phyloP scores from a whole-genome alignment of 2,888 invertebrate species.

The Cantharis lateralis region DNA sequence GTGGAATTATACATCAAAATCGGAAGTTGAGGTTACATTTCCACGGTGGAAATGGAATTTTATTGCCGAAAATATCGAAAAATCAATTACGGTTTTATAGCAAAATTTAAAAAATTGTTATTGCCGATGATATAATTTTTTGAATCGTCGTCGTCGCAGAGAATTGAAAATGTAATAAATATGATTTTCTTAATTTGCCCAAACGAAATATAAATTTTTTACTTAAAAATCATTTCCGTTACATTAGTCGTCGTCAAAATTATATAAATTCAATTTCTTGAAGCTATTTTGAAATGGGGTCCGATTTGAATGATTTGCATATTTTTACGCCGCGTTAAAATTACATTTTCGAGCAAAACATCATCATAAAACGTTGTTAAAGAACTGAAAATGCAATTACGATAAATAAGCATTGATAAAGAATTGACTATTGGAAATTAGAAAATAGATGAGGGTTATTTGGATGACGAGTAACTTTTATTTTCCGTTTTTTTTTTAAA shows the following conservation, averaged over 20 bases:
- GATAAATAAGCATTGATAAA: neutral
- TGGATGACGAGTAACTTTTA: neutral
- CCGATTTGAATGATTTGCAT: slow-evolving; percentile 36
- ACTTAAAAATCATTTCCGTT: slow-evolving; percentile 31
- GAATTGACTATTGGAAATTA: neutral
- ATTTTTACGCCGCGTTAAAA: slow-evolving; percentile 31
- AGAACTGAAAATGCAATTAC: neutral
- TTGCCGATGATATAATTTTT: neutral
- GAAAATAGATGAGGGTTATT: neutral
- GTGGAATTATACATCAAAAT: neutral
- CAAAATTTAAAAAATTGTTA: neutral
- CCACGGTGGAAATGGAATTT: neutral
- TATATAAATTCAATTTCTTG: slow-evolving; percentile 33
- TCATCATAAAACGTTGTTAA: slow-evolving; percentile 9
- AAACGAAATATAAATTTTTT: slow-evolving; percentile 23
- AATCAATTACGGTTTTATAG: neutral
- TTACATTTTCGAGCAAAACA: slow-evolving; percentile 31
- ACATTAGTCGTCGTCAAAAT: slow-evolving; percentile 32
- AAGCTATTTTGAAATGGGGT: slow-evolving; percentile 20
- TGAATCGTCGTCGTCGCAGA: neutral
- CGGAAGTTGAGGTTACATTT: neutral
- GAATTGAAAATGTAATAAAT: neutral
- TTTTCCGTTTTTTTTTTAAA: neutral
- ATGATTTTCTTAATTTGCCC: neutral
- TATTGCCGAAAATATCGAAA: neutral